Evolutionary conservation across 2,888 invertebrate genomes (phyloP), one percentile per base, ranked within the genome.

Genomic region (Mythimna lalbum): DNA sequence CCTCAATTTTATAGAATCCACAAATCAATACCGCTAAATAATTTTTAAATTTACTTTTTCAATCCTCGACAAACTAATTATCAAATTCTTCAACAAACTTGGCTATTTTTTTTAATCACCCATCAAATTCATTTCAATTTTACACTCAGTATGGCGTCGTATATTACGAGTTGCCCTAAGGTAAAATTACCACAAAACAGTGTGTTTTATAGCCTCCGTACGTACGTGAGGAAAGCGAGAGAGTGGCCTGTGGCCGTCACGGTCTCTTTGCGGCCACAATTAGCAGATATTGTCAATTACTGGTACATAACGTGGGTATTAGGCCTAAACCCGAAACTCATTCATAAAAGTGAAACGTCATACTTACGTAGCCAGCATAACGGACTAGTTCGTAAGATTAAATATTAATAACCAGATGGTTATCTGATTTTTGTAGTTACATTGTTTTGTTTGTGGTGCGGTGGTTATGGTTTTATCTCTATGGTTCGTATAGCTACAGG

Each of bases 261-360:
- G 93, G 90, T 93, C 93, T 92, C 91, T 81, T 93, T 92, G 66
- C 57, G 76, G 47, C 82, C 73, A 83, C 88, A 93, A 93, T 93
- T 92, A 92, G 85, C 86, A 85, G 83, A 89, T 91, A 91, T 91
- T 91, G 89, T 83, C 91, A 88, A 90, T 90, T 91, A 91, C 83
- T 68, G 65, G 68, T 62, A 63, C 36, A 59, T 39, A 62, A 63
- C n/a, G 52, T 76, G 65, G 27, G 39, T 57, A 63, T 19, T 64
- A 66, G 55, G 50, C 50, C 53, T 62, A 72, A 47, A 14, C 27
- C 69, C 73, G 69, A 73, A 79, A 76, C 50, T 71, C 57, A 63
- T 62, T 68, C 74, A 68, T 67, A 76, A 75, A 82, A 77, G 73
- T 81, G 78, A 81, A 80, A 75, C 64, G 76, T 72, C 71, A 76